Base-by-base conservation (phyloP, 1,140 invertebrate genomes). In the Orius insidiosus region DNA sequence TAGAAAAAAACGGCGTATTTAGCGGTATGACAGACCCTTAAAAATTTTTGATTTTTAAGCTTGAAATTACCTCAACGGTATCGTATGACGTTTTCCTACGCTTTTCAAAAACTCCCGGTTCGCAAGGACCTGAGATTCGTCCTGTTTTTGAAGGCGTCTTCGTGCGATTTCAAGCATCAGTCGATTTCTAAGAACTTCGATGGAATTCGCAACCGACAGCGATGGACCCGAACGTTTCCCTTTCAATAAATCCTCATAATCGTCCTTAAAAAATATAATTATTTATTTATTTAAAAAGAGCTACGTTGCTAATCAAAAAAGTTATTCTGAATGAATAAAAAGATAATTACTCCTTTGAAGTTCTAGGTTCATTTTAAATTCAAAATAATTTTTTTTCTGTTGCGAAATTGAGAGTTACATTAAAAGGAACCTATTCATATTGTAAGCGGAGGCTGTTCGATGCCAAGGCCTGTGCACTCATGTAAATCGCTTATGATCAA, bases 181-280 rank as follows among this genome's bases (percentile, higher is more conserved):
- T 53, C 78, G 66, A 59, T 80, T 75, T 42, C 80, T 71, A 2
- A 84, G 67, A 30, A 83, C 77, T 59, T 83, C 78, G 67, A 83
- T 67, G 6, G 80, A 78, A 63, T 79, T 80, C 54, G 78, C 78
- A 59, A 84, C 80, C 37, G 79, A 82, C 34, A 84, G 65, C 35
- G 78, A 80, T 19, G 74, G 75, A 1, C 48, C 50, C 13, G 53
- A 51, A 24, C 51, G 45, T 16, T 54, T 51, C 35, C 24, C 39
- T 10, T 49, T 33, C 16, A 48, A 45, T 30, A 18, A 30, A 2
- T 46, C 43, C n/a, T 46, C 48, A 16, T 44, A 42, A 19, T 43
- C 47, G 16, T 40, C 48, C 44, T 46, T 16, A 1, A 35, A 13
- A 44, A 24, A 13, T 4, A 4, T 3, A 36, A 15, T 36, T 13